Base-by-base conservation (phyloP, 2,797 vertebrate species). In the Ctenosaura bakeri region DNA sequence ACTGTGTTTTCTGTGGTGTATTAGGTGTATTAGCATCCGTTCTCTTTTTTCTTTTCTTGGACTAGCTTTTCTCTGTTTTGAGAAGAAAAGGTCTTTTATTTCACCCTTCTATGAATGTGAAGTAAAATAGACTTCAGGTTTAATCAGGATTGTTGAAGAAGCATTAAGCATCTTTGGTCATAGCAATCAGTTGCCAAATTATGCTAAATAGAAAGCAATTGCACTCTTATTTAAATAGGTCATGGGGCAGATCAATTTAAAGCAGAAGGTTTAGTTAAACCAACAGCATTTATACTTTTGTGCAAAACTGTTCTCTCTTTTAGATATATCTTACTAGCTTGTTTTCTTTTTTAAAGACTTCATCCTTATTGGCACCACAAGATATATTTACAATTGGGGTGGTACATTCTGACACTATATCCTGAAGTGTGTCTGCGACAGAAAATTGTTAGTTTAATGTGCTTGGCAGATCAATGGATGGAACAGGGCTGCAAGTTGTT, bases 141-240 rank as follows among this genome's bases (percentile, higher is more conserved):
- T 74, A 54, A 85, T 59, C 85, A 86, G 52, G 76, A 56, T 50
- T 64, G 76, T 78, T 87, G 59, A 87, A 42, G 26, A 87, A 66
- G n/a, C n/a, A 20, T 62, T 50, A 66, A 66, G 59, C 59, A 66
- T 87, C 42, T 79, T 79, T 87, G 56, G 42, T 13, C 42, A 50
- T 66, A 66, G 59, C 22, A 79, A 50, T 79, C 59, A 87, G 59
- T 76, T 86, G 24, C 22, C 1, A 18, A 59, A 42, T 50, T 87
- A 87, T n/a, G 8, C 26, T 79, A 50, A 78, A 32, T 24, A 79
- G 50, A 64, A 77, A 86, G 85, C 85, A 86, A 86, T 77, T 77
- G 29, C 6, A 62, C 66, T 32, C 18, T 66, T 66, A n/a, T 87
- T 79, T 69, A 66, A 79, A 79, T 50, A 66, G 38, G 56, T 87